Evolutionary conservation across 2,797 vertebrate species (phyloP).

Genomic region (Podarcis siculus): DNA sequence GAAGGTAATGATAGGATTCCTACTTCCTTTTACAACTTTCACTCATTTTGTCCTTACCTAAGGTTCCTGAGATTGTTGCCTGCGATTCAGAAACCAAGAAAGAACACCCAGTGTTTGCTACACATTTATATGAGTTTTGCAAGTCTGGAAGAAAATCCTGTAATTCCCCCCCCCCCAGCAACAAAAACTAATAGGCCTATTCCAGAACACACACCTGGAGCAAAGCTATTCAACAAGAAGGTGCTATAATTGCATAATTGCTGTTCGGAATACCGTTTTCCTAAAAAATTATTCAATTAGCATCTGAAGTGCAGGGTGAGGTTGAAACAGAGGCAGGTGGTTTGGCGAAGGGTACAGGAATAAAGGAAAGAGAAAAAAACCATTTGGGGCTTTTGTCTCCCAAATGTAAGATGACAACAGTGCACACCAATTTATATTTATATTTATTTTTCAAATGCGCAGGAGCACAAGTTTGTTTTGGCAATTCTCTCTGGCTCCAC

Average conservation of each 20-base stretch:
- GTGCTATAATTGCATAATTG: constrained; percentile 30
- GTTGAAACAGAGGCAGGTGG: constrained; percentile 17
- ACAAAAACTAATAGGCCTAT: constrained; percentile 16
- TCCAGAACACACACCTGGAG: constrained; percentile 29
- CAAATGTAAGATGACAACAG: not conserved
- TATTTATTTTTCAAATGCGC: not conserved
- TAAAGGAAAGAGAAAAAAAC: not conserved
- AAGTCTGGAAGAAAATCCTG: constrained; percentile 7
- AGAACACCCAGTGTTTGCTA: not conserved
- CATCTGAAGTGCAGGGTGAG: constrained; percentile 4
- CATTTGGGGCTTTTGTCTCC: not conserved
- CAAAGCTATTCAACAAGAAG: constrained; percentile 26
- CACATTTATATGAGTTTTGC: not conserved
- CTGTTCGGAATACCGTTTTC: constrained; percentile 20
- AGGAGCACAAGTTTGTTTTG: not conserved
- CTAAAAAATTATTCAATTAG: constrained; percentile 26
- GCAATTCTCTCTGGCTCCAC: not conserved
- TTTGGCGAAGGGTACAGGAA: not conserved
- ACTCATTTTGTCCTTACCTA: not conserved
- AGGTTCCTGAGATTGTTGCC: not conserved
- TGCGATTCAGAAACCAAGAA: constrained; percentile 9
- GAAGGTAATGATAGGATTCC: not conserved
- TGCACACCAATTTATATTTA: no score
- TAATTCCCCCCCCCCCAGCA: not conserved
- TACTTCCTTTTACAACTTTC: not conserved